Percentiles rank a stretch among this genome's conserved stretches.
Conservation (phyloP, 1,140 invertebrate species). For the Rhagoletis zephyria region DNA sequence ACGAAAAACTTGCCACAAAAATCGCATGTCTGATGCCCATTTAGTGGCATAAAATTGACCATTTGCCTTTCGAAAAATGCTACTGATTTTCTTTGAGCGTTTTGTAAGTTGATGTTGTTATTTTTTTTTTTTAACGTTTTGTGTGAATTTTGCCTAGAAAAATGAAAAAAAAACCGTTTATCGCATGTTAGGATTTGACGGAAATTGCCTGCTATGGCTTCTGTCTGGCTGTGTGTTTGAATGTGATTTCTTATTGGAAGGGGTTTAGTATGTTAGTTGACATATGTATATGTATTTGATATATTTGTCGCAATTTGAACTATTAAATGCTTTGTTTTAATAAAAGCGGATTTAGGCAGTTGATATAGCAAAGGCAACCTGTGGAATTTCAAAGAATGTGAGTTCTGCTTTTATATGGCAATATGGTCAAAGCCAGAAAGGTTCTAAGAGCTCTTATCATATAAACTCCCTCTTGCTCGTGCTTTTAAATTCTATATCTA, state of each 20-base stretch:
- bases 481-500: too few species aligned
- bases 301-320: not conserved
- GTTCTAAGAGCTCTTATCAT: too few species aligned
- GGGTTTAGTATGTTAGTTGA: not conserved
- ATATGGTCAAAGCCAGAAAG: too few species aligned
- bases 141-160: too few species aligned
- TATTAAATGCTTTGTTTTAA: not conserved
- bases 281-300: not conserved
- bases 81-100: not conserved
- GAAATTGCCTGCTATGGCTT: not conserved
- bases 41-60: constrained; percentile 17
- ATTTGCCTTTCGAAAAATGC: not conserved
- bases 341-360: not conserved
- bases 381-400: not conserved
- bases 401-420: too few species aligned
- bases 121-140: not conserved
- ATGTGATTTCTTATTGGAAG: too few species aligned
- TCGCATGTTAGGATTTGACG: not conserved
- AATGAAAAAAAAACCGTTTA: too few species aligned
- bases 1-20: not conserved
- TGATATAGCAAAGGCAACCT: not conserved
- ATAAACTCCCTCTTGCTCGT: too few species aligned
- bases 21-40: constrained; percentile 40
- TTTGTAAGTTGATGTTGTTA: constrained; percentile 11
- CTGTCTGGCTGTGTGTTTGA: not conserved